Evolutionary conservation across 2,888 invertebrate genomes (phyloP).

Genomic region (Pocota personata): DNA sequence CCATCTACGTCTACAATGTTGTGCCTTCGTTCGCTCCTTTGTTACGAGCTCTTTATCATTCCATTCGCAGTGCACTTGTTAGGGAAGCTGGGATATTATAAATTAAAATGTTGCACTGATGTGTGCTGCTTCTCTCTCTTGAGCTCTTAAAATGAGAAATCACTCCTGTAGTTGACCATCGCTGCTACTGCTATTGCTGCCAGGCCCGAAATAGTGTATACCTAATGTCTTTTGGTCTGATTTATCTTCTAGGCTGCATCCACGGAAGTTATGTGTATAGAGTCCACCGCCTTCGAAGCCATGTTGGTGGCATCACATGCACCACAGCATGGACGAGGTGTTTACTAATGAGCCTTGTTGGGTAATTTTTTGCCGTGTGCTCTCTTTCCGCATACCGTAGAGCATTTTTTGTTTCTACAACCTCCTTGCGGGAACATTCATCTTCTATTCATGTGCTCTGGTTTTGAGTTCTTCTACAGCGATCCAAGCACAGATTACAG

Average conservation of each 20-base stretch:
- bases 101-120: slow-evolving; percentile 67
- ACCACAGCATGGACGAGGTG: slow-evolving; percentile 57
- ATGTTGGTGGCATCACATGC: slow-evolving; percentile 67
- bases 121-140: slow-evolving; percentile 13
- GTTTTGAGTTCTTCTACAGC: slow-evolving; percentile 37
- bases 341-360: slow-evolving; percentile 72
- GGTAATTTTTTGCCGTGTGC: slow-evolving; percentile 55
- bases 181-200: slow-evolving; percentile 25
- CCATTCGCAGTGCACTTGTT: slow-evolving; percentile 36
- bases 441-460: slow-evolving; percentile 41
- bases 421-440: slow-evolving; percentile 18
- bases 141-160: slow-evolving; percentile 48
- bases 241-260: slow-evolving; percentile 64
- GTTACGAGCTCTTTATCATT: slow-evolving; percentile 55
- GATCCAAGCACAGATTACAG: slow-evolving; percentile 37
- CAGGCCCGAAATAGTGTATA: slow-evolving; percentile 51
- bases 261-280: slow-evolving; percentile 60
- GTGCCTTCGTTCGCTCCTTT: slow-evolving; percentile 22
- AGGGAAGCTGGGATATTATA: slow-evolving; percentile 58
- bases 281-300: slow-evolving; percentile 50
- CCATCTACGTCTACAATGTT: slow-evolving; percentile 6
- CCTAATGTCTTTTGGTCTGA: slow-evolving; percentile 38
- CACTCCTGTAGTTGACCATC: slow-evolving; percentile 12
- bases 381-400: slow-evolving; percentile 68
- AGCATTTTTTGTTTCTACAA: neutral